phyloP scores from a whole-genome alignment of 53 echinoderm and acorn worm species.

The Glandiceps talaboti region DNA sequence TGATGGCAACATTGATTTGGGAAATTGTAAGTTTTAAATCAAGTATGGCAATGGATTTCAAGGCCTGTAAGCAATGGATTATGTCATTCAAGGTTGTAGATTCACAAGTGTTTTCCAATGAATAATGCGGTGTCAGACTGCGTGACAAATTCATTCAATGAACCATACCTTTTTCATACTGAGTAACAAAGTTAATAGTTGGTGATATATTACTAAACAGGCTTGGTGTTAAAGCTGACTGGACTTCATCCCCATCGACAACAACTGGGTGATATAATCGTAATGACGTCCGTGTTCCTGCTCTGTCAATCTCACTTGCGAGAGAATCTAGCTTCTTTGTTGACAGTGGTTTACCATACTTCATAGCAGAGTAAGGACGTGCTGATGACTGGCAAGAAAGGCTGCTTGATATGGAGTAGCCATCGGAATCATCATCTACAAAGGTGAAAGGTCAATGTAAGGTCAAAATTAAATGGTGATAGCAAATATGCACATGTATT shows the following conservation, averaged over 20 bases:
- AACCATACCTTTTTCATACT: conserved; percentile 86
- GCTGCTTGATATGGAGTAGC: conserved; percentile 78
- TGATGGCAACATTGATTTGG: too few relatives aligned
- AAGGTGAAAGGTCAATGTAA: too few relatives aligned
- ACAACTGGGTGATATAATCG: background rate
- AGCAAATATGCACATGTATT: too few relatives aligned
- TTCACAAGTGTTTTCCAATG: too few relatives aligned
- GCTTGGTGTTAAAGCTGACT: conserved; percentile 70
- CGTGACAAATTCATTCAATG: too few relatives aligned
- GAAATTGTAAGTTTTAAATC: too few relatives aligned
- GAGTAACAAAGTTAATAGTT: conserved; percentile 82
- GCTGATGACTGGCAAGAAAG: conserved; percentile 40
- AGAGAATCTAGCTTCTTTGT: background rate
- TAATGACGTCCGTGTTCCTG: background rate
- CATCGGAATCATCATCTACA: conserved; percentile 59
- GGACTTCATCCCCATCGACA: conserved; percentile 31
- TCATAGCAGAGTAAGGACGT: background rate
- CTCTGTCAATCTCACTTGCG: background rate
- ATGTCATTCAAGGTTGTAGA: too few relatives aligned
- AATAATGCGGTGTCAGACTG: too few relatives aligned
- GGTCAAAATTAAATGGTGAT: too few relatives aligned
- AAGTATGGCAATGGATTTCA: too few relatives aligned
- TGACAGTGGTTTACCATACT: background rate
- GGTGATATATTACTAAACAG: conserved; percentile 88
- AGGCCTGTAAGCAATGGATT: too few relatives aligned